Evolutionary conservation across 2,888 invertebrate genomes (phyloP), one percentile per base, ranked within the genome.

Genomic region (Matsumyia berberina): DNA sequence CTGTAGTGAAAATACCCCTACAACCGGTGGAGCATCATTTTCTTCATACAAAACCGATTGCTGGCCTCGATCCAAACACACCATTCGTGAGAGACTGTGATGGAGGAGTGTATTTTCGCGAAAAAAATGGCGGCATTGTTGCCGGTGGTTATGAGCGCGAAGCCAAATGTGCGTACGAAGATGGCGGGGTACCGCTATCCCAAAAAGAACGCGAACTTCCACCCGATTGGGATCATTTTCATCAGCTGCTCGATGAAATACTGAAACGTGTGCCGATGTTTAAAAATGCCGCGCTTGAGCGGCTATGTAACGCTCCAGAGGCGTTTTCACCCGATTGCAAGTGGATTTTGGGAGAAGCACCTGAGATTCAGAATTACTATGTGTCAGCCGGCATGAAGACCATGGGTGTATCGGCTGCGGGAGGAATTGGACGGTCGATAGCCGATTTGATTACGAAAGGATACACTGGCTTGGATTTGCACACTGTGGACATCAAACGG

Each of bases 151-250:
- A 97, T 92, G 98, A 98, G 90, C 96, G 96, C 0, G 93, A 95
- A 62, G 97, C 97, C 0, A 98, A 98, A 90, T 97, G 98, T 31
- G 96, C 97, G 0, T 97, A 96, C 90, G 97, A 97, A 90, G 96
- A 96, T 88, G 95, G 95, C 64, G 90, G 91, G 81, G 93, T 95
- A 88, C 95, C 95, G 78, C 94, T 94, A 15, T 93, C 93, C 19
- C 93, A 94, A 72, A 91, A 93, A 19, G 94, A 95, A 55, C 93
- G 96, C 9, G 93, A 94, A 88, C 93, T 96, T 37, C 94, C 95
- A 0, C 96, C 97, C 89, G 98, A 99, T 92, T 99, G 99, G 99
- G 99, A 99, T 91, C 97, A 98, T 89, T 99, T 99, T 92, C 97
- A 98, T 89, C 94, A 96, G 49, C 92, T 98, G 51, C 93, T 99